These are phyloP conservation scores for Drosophila paramelanica DNA, from an alignment of 2,888 invertebrate genomes.

Conservation along the genomic window DNA sequence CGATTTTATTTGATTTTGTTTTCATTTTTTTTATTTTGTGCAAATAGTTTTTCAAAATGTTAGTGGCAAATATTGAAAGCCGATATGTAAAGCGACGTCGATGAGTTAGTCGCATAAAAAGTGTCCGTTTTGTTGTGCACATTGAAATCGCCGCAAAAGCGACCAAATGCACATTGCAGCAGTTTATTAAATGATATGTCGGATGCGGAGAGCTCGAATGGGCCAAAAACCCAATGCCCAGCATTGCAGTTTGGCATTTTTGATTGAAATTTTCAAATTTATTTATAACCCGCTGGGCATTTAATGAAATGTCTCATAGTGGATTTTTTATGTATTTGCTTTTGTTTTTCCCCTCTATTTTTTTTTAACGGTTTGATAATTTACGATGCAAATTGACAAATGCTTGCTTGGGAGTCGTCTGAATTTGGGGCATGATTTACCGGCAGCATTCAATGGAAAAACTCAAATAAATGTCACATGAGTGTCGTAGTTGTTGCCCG, in stretches of 20 bases:
- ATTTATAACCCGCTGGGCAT: conserved; percentile 50
- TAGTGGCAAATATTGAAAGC: conserved; percentile 41
- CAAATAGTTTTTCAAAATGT: conserved; percentile 10
- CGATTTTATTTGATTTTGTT: conserved; percentile 21
- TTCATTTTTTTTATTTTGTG: conserved; percentile 6
- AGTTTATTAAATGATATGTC: conserved; percentile 58
- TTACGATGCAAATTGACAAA: conserved; percentile 52
- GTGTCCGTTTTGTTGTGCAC: conserved; percentile 10
- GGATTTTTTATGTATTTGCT: background rate
- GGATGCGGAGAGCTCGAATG: conserved; percentile 15
- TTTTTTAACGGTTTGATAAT: conserved; percentile 63
- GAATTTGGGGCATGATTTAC: conserved; percentile 49
- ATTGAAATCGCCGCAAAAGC: conserved; percentile 31
- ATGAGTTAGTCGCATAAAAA: conserved; percentile 36
- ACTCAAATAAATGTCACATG: conserved; percentile 75
- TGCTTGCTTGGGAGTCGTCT: conserved; percentile 18
- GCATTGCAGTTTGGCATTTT: conserved; percentile 29
- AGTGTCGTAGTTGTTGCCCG: conserved; percentile 46
- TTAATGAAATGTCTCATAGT: conserved; percentile 57
- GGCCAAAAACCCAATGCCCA: conserved; percentile 20
- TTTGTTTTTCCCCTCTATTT: conserved; percentile 4
- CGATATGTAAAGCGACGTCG: conserved; percentile 40
- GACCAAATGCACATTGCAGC: conserved; percentile 44
- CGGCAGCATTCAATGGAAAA: conserved; percentile 28
- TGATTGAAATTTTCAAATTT: conserved; percentile 51